phyloP scores from a whole-genome alignment of 1,140 invertebrate species.

The Papilio polytes region DNA sequence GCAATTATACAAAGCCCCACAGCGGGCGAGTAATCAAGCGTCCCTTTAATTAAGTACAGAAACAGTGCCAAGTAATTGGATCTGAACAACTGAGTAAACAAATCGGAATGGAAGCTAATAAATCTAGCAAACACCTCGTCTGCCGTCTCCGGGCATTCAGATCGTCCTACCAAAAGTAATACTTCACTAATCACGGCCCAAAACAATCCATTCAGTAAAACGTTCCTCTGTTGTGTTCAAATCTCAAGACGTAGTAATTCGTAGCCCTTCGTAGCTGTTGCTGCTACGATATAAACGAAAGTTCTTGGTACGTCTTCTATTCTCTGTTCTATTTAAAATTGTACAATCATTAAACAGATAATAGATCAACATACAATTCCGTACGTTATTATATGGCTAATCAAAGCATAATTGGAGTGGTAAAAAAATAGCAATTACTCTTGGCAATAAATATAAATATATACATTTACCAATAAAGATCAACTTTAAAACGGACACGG shows the following conservation, averaged over 20 bases:
- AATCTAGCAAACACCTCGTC: slow-evolving; percentile 81
- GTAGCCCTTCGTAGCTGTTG: not conserved
- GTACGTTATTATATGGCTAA: not conserved
- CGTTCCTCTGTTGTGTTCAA: slow-evolving; percentile 29
- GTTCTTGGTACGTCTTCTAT: not conserved
- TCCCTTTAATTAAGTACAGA: slow-evolving; percentile 84
- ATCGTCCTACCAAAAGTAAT: slow-evolving; percentile 65
- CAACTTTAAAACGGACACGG: slow-evolving; percentile 18
- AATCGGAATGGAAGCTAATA: slow-evolving; percentile 83
- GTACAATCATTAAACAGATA: not conserved
- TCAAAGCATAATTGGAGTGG: not conserved
- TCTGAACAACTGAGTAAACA: slow-evolving; percentile 83
- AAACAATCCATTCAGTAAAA: slow-evolving; percentile 38
- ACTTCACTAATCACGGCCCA: slow-evolving; percentile 56
- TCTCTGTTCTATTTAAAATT: not conserved
- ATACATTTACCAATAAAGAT: not conserved
- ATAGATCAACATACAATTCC: not conserved
- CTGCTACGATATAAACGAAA: not conserved
- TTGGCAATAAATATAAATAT: not conserved
- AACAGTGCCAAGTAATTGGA: slow-evolving; percentile 84
- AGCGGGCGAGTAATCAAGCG: slow-evolving; percentile 83
- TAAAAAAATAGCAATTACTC: not conserved
- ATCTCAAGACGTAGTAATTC: slow-evolving; percentile 26
- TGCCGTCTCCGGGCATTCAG: slow-evolving; percentile 65
- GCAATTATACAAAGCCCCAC: slow-evolving; percentile 83